Conservation (phyloP, 2,888 invertebrate genomes). For the Pollenia amentaria region DNA sequence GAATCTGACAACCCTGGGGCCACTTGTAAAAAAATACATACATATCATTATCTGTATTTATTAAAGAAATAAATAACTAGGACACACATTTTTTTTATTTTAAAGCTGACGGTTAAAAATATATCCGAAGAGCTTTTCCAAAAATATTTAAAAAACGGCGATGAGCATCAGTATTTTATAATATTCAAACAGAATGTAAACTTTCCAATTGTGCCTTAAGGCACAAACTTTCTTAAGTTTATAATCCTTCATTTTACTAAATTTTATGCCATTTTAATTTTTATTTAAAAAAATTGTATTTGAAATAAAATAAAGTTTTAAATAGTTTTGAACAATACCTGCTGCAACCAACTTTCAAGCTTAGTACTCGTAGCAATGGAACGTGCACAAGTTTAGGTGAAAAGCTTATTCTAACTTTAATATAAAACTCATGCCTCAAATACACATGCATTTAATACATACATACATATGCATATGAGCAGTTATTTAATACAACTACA, state of each 20-base stretch:
- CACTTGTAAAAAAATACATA: too few relatives aligned
- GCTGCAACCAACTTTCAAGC: slow-evolving; percentile 32
- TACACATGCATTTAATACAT: slow-evolving; percentile 26
- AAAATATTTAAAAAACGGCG: too few relatives aligned
- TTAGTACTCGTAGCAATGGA: slow-evolving; percentile 37
- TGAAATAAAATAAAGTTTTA: slow-evolving; percentile 30
- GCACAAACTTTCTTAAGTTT: background rate
- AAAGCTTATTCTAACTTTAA: slow-evolving; percentile 40
- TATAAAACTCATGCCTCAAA: background rate
- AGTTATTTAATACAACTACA: slow-evolving; percentile 57
- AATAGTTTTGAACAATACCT: slow-evolving; percentile 57
- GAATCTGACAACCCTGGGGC: too few relatives aligned
- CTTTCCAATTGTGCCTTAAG: background rate
- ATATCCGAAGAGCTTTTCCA: too few relatives aligned
- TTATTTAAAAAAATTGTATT: slow-evolving; percentile 14
- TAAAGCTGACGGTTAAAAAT: too few relatives aligned
- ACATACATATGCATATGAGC: slow-evolving; percentile 33
- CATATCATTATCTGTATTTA: too few relatives aligned
- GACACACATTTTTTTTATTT: too few relatives aligned
- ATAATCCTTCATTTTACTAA: slow-evolving; percentile 40
- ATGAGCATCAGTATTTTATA: too few relatives aligned
- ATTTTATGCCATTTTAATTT: slow-evolving; percentile 8
- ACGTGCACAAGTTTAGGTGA: slow-evolving; percentile 45
- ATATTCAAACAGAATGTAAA: background rate
- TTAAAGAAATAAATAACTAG: too few relatives aligned